These are phyloP conservation scores for Plebejus melissa DNA, from an alignment of 2,888 invertebrate genomes.

Conservation along the genomic window DNA sequence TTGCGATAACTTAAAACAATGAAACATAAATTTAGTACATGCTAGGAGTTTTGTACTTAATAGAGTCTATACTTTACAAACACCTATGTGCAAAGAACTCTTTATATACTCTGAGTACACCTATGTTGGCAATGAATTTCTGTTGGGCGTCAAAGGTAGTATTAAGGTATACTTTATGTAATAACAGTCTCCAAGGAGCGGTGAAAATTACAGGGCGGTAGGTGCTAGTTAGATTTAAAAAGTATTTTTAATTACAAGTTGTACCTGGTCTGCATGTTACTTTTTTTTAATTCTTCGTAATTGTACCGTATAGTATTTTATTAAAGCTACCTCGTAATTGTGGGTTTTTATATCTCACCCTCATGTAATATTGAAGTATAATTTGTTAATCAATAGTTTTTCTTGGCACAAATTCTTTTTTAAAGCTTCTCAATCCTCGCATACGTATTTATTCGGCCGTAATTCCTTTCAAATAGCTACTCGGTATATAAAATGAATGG, in stretches of 20 bases:
- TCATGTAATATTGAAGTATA: background rate
- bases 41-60: background rate
- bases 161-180: background rate
- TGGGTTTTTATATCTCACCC: background rate
- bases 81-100: too few relatives aligned
- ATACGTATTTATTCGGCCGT: background rate
- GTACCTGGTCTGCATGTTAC: background rate
- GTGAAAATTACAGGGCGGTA: background rate
- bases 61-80: background rate
- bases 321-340: constrained; percentile 1
- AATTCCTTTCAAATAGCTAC: background rate
- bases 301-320: constrained; percentile 2
- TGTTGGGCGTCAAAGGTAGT: background rate
- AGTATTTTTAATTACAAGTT: background rate
- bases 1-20: background rate
- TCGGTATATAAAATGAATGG: background rate
- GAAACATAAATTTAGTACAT: background rate
- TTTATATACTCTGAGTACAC: too few relatives aligned
- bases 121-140: background rate
- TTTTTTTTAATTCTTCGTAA: background rate
- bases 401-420: background rate
- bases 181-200: constrained; percentile 12
- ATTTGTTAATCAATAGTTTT: background rate
- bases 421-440: background rate
- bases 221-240: background rate